phyloP scores from a whole-genome alignment of 2,888 invertebrate genomes.

The Platypus cylindrus region DNA sequence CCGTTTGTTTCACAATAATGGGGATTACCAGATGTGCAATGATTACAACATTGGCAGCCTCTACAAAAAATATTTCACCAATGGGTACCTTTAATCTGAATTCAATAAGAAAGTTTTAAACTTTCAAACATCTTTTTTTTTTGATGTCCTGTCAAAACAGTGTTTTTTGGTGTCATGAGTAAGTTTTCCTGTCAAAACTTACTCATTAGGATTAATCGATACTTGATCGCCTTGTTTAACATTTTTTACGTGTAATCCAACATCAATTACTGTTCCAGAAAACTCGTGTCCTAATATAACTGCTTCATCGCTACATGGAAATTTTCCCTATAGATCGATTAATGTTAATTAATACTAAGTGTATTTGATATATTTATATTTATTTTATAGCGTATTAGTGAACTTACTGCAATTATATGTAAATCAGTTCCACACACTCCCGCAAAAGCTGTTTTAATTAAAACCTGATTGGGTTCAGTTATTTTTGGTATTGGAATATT shows the following conservation, averaged over 20 bases:
- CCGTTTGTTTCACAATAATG: conserved; percentile 51
- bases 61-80: conserved; percentile 28
- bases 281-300: conserved; percentile 40
- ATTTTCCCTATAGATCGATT: conserved; percentile 8
- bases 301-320: conserved; percentile 2
- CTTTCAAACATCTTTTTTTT: no score
- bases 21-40: conserved; percentile 49
- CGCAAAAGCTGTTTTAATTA: conserved; percentile 49
- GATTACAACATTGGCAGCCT: conserved; percentile 47
- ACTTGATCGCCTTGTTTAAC: conserved; percentile 53
- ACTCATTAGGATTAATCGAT: conserved; percentile 56
- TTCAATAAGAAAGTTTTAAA: no score
- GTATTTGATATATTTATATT: no score
- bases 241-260: conserved; percentile 41
- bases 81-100: no score
- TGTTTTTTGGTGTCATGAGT: no score
- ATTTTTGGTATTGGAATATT: conserved; percentile 37
- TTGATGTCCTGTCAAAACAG: no score
- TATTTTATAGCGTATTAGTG: conserved; percentile 1
- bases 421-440: conserved; percentile 60
- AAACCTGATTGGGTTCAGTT: conserved; percentile 40
- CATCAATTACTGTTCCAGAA: conserved; percentile 44
- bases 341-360: no score
- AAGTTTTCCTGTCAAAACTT: no score
- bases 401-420: conserved; percentile 49